phyloP scores from a whole-genome alignment of 2,888 invertebrate genomes.

The Iphiclides podalirius region DNA sequence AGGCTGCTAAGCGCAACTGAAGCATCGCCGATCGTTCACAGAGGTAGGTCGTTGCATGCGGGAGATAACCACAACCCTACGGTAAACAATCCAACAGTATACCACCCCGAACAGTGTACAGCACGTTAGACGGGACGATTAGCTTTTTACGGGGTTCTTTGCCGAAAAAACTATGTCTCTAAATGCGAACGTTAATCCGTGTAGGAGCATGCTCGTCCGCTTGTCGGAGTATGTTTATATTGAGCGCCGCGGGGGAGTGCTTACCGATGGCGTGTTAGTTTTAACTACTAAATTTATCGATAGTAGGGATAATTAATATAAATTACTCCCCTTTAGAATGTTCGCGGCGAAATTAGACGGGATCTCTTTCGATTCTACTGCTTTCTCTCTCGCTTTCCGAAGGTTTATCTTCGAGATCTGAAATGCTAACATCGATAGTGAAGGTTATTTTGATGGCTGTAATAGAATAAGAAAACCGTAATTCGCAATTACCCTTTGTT shows the following conservation, averaged over 20 bases:
- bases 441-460: neutral
- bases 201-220: too few relatives aligned
- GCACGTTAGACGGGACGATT: too few relatives aligned
- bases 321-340: slow-evolving; percentile 12
- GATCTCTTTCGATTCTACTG: neutral
- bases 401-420: too few relatives aligned
- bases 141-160: too few relatives aligned
- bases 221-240: slow-evolving; percentile 35
- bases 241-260: slow-evolving; percentile 35
- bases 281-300: slow-evolving; percentile 21
- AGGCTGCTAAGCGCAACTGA: slow-evolving; percentile 11
- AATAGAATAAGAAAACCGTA: neutral
- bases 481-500: slow-evolving; percentile 9
- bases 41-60: slow-evolving; percentile 40
- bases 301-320: slow-evolving; percentile 21
- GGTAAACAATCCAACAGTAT: too few relatives aligned
- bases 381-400: too few relatives aligned
- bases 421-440: too few relatives aligned
- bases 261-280: slow-evolving; percentile 26
- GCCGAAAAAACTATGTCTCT: slow-evolving; percentile 70
- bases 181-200: too few relatives aligned
- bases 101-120: too few relatives aligned
- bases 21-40: too few relatives aligned
- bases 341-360: too few relatives aligned
- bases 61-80: slow-evolving; percentile 55